These are phyloP conservation scores for Resseliella maxima DNA, from an alignment of 2,888 invertebrate species.

Conservation along the genomic window DNA sequence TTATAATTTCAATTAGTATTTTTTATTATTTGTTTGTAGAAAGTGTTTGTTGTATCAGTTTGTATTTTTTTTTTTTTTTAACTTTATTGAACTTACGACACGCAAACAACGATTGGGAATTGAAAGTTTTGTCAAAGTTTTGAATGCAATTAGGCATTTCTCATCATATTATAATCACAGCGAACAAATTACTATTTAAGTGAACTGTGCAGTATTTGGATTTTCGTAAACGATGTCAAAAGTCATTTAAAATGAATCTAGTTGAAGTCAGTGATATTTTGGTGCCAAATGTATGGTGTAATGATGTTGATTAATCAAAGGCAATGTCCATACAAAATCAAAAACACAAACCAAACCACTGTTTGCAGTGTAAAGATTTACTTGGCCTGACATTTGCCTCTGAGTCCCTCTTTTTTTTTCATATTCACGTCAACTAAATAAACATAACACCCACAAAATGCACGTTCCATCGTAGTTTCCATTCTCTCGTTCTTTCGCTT, in stretches of 20 bases:
- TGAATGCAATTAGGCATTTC: too few relatives aligned
- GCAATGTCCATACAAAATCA: conserved; percentile 9
- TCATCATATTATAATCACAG: too few relatives aligned
- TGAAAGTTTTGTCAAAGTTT: too few relatives aligned
- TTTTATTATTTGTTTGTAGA: too few relatives aligned
- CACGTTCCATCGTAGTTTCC: background rate
- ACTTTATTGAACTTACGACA: too few relatives aligned
- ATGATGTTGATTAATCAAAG: background rate
- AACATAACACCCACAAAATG: background rate
- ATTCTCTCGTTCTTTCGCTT: too few relatives aligned
- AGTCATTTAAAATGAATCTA: background rate
- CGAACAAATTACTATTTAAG: background rate
- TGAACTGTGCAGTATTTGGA: background rate
- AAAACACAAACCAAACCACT: background rate
- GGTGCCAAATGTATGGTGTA: background rate
- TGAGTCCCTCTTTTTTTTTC: background rate
- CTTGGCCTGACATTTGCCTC: background rate
- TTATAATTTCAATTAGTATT: background rate
- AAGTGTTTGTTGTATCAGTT: too few relatives aligned
- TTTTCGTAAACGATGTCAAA: background rate
- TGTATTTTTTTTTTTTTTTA: too few relatives aligned
- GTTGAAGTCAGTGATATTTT: background rate
- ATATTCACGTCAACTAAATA: background rate
- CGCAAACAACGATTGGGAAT: too few relatives aligned
- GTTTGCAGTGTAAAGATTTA: background rate